Evolutionary conservation across 2,797 vertebrate species (phyloP).

Genomic region (Neosilurus hyrtlii): DNA sequence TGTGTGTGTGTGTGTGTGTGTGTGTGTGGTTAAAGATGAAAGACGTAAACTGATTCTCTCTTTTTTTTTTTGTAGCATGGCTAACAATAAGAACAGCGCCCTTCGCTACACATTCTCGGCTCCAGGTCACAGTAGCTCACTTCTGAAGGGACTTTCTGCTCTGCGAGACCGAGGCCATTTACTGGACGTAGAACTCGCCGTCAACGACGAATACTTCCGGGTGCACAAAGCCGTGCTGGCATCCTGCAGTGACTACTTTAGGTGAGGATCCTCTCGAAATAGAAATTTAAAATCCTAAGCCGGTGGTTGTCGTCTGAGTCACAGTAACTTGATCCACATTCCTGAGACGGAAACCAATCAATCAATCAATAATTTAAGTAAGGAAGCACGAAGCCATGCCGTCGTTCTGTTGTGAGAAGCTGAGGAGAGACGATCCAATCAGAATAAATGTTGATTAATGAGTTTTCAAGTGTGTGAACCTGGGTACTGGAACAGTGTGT

Average conservation of each 20-base stretch:
- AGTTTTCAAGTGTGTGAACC: neutral
- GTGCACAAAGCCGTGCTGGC: constrained; percentile 96
- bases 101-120: constrained; percentile 94
- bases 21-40: constrained; percentile 17
- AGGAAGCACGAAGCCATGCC: neutral
- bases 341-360: neutral
- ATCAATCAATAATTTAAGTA: constrained; percentile 21
- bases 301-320: neutral
- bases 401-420: neutral
- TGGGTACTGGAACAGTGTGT: neutral
- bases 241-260: constrained; percentile 98
- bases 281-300: neutral
- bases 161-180: constrained; percentile 91
- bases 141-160: constrained; percentile 88
- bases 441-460: neutral
- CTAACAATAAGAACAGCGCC: constrained; percentile 88
- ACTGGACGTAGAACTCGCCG: constrained; percentile 89
- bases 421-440: neutral
- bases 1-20: no score
- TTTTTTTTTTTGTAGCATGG: constrained; percentile 81
- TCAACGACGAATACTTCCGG: constrained; percentile 89
- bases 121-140: constrained; percentile 85
- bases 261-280: constrained; percentile 67
- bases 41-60: constrained; percentile 53
- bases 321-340: constrained; percentile 2